phyloP scores from a whole-genome alignment of 2,797 vertebrate species.

The Jordanella pulchra region DNA sequence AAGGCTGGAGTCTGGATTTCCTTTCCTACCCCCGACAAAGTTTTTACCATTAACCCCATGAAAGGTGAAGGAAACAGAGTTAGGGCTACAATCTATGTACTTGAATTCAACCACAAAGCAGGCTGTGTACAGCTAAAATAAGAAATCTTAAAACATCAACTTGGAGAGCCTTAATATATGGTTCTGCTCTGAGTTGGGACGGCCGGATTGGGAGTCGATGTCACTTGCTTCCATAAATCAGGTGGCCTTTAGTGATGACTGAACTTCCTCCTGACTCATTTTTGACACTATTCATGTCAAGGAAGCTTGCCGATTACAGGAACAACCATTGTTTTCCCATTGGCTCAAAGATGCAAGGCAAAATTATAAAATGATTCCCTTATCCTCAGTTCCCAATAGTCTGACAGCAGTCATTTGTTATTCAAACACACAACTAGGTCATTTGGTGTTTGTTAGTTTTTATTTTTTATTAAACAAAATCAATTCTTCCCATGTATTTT shows the following conservation, averaged over 20 bases:
- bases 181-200: no score
- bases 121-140: no score
- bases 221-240: not conserved
- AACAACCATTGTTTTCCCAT: not conserved
- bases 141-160: no score
- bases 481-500: conserved; percentile 70
- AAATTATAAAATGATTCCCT: not conserved
- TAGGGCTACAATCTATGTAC: no score
- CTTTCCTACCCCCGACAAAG: no score
- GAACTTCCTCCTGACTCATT: not conserved
- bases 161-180: no score
- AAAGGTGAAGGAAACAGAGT: no score
- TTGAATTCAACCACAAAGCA: no score
- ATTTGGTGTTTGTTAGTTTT: conserved; percentile 66
- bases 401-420: not conserved
- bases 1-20: no score
- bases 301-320: not conserved
- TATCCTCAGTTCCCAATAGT: not conserved
- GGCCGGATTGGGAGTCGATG: no score
- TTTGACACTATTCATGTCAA: not conserved
- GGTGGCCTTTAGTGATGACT: not conserved
- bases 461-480: conserved; percentile 77
- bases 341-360: not conserved
- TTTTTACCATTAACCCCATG: no score
- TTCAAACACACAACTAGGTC: conserved; percentile 48